Base-by-base conservation (phyloP, 2,888 invertebrate species). In the Clunio marinus region DNA sequence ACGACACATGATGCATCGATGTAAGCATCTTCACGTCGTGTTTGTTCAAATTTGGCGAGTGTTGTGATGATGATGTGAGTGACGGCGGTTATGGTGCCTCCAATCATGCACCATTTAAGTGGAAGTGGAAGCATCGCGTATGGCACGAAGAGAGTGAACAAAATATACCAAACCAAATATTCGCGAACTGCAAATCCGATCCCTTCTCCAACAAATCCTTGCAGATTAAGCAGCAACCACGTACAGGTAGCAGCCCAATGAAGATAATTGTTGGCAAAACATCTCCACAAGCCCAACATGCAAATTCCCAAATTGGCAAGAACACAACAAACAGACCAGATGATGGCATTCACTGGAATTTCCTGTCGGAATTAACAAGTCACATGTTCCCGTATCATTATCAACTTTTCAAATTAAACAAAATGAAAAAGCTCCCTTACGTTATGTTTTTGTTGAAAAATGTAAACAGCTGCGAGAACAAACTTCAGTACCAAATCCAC, bases 71-170 rank as follows among this genome's bases (percentile, higher is more conserved):
- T 80, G 72, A 91, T 82, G 78, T 95, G 94, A 35, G 89, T 84
- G 67, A 89, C 75, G 8, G 91, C 90, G 0, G 94, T 89, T 70
- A 92, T 82, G 70, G 86, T 83, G 1, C 95, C 95, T 46, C 92
- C 89, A 68, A 89, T 82, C 75, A 95, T 88, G 77, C 95, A 93
- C 92, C 93, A 93, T 73, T 89, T 84, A 25, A 94, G 81, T 0
- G 93, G 91, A 71, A 96, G 82, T 0, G 96, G 96, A 76, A 96
- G 80, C 92, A 96, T 92, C 20, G 95, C 92, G 80, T 96, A 96
- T 0, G 94, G 92, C 68, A 94, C 91, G 77, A 96, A 96, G 72
- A 95, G 88, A 70, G 93, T 91, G 81, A 96, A 95, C 72, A 95
- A 83, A 75, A 94, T 87, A 80, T 96, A 94, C 96, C 96, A 96